Evolutionary conservation across 64 coral and sea anemone genomes (phyloP).

Genomic region (Montipora cactus): DNA sequence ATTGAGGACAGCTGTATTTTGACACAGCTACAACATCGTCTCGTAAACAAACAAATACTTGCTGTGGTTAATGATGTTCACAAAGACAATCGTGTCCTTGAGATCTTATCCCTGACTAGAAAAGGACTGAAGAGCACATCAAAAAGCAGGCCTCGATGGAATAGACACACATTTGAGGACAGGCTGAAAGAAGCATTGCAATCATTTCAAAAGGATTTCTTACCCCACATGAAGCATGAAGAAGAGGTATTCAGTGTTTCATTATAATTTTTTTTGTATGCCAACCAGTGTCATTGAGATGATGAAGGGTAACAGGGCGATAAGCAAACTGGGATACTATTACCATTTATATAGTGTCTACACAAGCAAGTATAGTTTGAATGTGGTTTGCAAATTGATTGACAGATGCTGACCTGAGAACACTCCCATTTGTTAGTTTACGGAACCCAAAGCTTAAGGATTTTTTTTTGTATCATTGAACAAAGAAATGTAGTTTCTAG

Average conservation of each 20-base stretch:
- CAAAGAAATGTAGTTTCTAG: too few species aligned
- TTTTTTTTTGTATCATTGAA: too few species aligned
- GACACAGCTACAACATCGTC: conserved; percentile 81
- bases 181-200: conserved; percentile 81
- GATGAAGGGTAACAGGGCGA: not conserved
- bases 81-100: conserved; percentile 88
- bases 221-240: conserved; percentile 98
- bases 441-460: too few species aligned
- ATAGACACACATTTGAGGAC: conserved; percentile 84
- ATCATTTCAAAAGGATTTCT: conserved; percentile 93
- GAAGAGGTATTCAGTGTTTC: conserved; percentile 77
- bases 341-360: too few species aligned
- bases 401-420: too few species aligned
- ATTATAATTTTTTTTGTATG: too few species aligned
- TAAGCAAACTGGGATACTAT: too few species aligned
- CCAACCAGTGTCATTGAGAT: not conserved
- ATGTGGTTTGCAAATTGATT: too few species aligned
- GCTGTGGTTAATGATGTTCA: conserved; percentile 86
- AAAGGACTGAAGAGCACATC: conserved; percentile 89
- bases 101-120: conserved; percentile 84
- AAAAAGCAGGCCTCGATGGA: conserved; percentile 74
- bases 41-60: conserved; percentile 81
- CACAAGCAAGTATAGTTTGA: too few species aligned
- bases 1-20: conserved; percentile 97
- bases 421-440: too few species aligned